Percentiles rank a stretch among this genome's conserved stretches.
phyloP scores from a whole-genome alignment of 2,888 invertebrate genomes.

The Drosophila mercatorum region DNA sequence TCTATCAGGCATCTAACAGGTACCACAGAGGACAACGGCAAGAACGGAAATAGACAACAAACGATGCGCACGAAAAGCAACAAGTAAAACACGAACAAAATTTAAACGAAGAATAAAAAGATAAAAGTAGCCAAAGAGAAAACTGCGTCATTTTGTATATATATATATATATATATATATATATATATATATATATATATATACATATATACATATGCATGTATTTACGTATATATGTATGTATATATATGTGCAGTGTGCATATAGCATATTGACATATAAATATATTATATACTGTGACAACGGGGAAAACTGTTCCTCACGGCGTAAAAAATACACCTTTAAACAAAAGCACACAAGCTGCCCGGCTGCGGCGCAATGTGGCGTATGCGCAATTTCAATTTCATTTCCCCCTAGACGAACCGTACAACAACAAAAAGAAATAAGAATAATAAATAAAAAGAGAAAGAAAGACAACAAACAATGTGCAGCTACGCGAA shows the following conservation, averaged over 20 bases:
- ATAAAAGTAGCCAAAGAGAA: constrained; percentile 35
- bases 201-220: background rate
- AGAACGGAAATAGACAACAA: constrained; percentile 36
- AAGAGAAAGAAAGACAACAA: constrained; percentile 20
- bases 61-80: constrained; percentile 59
- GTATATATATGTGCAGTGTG: constrained; percentile 35
- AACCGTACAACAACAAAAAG: background rate
- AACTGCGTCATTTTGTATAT: constrained; percentile 71
- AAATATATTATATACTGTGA: constrained; percentile 15
- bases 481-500: constrained; percentile 18
- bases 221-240: constrained; percentile 7
- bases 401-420: constrained; percentile 39
- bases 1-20: constrained; percentile 55
- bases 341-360: constrained; percentile 51
- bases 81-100: constrained; percentile 58
- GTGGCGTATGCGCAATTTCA: constrained; percentile 59
- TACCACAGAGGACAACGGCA: constrained; percentile 37
- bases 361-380: constrained; percentile 31
- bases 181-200: constrained; percentile 35
- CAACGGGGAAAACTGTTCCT: constrained; percentile 34
- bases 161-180: constrained; percentile 18
- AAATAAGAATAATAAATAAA: background rate
- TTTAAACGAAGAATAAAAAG: constrained; percentile 19
- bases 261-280: constrained; percentile 8
- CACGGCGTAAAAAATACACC: constrained; percentile 59